Evolutionary conservation across 2,888 invertebrate species (phyloP).

Genomic region (Caenorhabditis sulstoni): DNA sequence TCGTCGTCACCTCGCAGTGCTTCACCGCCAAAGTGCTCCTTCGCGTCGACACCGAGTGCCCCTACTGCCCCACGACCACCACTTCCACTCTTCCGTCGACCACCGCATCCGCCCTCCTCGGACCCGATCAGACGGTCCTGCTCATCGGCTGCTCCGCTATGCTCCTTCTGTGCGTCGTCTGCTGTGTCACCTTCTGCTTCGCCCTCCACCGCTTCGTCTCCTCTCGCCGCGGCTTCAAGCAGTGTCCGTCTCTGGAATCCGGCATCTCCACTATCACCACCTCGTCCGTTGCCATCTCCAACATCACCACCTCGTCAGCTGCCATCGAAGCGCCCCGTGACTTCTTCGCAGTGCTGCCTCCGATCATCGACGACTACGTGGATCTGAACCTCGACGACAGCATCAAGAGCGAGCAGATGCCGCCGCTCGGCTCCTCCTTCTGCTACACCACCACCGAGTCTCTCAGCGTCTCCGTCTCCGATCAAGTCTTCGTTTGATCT

Average conservation of each 20-base stretch:
- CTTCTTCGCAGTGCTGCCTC: constrained; percentile 29
- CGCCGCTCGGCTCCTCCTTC: constrained; percentile 24
- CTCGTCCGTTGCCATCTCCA: constrained; percentile 20
- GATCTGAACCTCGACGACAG: constrained; percentile 3
- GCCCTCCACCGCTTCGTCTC: constrained; percentile 3
- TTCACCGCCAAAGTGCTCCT: constrained; percentile 47
- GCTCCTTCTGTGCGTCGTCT: not conserved
- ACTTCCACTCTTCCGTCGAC: constrained; percentile 3
- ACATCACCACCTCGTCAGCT: not conserved
- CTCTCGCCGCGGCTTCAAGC: constrained; percentile 15
- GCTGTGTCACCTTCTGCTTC: constrained; percentile 5
- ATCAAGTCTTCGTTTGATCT: constrained; percentile 27
- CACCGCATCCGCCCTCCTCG: constrained; percentile 2
- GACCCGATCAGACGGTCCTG: constrained; percentile 5
- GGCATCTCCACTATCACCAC: constrained; percentile 32
- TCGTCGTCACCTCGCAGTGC: constrained; percentile 43
- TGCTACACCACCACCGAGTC: not conserved
- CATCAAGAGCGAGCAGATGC: constrained; percentile 7
- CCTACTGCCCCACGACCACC: constrained; percentile 44
- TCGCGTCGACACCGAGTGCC: constrained; percentile 44
- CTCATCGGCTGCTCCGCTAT: not conserved
- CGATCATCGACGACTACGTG: constrained; percentile 20
- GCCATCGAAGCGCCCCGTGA: not conserved
- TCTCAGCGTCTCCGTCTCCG: constrained; percentile 8
- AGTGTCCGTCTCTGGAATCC: constrained; percentile 33